Conservation (phyloP, 2,113 vertebrate genomes). For the Cochlearius cochlearius region DNA sequence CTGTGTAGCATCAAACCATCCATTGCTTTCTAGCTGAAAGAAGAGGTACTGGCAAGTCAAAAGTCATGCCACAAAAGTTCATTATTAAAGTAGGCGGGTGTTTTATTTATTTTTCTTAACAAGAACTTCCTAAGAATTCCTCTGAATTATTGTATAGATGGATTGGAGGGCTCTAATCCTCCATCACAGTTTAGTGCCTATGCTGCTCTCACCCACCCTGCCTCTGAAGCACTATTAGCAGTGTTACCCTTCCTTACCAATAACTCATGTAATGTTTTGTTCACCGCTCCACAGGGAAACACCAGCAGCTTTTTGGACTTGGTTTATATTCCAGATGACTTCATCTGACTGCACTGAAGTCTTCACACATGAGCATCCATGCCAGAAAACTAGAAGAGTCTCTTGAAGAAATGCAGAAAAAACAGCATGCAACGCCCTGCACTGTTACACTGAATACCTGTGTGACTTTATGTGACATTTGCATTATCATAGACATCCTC, state of each 20-base stretch:
- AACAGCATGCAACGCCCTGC: neutral
- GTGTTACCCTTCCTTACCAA: neutral
- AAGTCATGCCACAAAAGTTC: neutral
- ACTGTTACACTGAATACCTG: neutral
- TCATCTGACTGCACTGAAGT: neutral
- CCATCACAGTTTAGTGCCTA: neutral
- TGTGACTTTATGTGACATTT: neutral
- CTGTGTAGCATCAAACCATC: neutral
- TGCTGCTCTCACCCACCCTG: neutral
- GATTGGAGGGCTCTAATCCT: neutral
- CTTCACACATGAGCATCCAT: neutral
- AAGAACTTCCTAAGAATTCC: neutral
- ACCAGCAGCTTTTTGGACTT: neutral
- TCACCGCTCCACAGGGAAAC: neutral
- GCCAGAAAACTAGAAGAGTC: neutral
- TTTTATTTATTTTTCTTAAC: neutral
- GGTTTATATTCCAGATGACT: neutral
- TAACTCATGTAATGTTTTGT: neutral
- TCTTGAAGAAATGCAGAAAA: neutral
- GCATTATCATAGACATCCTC: neutral
- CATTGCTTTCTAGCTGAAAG: neutral
- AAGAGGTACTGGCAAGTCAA: neutral
- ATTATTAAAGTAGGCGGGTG: neutral
- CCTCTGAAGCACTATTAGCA: neutral
- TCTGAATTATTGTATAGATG: neutral